Percentiles rank a stretch among this genome's conserved stretches.
These are phyloP conservation scores for Ellobius talpinus DNA, from an alignment of 2,113 vertebrate genomes.

Conservation along the genomic window DNA sequence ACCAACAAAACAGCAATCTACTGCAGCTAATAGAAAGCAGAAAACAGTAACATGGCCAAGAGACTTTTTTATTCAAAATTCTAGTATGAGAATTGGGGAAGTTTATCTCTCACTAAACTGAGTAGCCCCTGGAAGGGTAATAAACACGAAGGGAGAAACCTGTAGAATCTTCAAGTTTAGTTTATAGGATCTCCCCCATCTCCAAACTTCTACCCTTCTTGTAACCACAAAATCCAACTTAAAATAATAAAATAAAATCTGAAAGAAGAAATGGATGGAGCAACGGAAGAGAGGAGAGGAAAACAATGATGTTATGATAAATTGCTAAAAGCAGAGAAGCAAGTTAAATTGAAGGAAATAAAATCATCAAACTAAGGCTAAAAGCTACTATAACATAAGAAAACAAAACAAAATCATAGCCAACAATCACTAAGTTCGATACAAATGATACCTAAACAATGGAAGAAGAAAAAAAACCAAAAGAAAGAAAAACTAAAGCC, in stretches of 20 bases:
- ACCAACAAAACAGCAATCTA: not conserved
- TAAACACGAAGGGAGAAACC: not conserved
- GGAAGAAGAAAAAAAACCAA: slow-evolving; percentile 33
- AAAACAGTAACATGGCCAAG: not conserved
- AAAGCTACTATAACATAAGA: not conserved
- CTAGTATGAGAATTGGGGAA: not conserved
- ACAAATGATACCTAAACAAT: slow-evolving; percentile 31
- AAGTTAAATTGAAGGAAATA: not conserved
- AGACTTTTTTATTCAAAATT: not conserved
- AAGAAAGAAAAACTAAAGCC: slow-evolving; percentile 40
- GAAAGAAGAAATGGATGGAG: not conserved
- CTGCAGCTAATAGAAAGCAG: not conserved
- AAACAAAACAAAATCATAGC: slow-evolving; percentile 39
- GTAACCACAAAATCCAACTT: slow-evolving; percentile 2
- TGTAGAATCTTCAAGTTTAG: not conserved
- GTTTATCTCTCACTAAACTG: not conserved
- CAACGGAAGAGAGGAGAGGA: not conserved
- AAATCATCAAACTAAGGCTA: slow-evolving; percentile 46
- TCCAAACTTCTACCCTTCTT: not conserved
- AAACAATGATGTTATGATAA: not conserved
- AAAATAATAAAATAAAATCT: not conserved
- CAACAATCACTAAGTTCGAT: not conserved
- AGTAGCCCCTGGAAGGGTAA: not conserved
- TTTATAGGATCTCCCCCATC: not conserved
- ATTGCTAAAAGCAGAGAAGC: slow-evolving; percentile 15